Percentiles rank a stretch among this genome's conserved stretches.
Conservation (phyloP, 2,888 invertebrate genomes). For the Marasmarcha lunaedactyla region DNA sequence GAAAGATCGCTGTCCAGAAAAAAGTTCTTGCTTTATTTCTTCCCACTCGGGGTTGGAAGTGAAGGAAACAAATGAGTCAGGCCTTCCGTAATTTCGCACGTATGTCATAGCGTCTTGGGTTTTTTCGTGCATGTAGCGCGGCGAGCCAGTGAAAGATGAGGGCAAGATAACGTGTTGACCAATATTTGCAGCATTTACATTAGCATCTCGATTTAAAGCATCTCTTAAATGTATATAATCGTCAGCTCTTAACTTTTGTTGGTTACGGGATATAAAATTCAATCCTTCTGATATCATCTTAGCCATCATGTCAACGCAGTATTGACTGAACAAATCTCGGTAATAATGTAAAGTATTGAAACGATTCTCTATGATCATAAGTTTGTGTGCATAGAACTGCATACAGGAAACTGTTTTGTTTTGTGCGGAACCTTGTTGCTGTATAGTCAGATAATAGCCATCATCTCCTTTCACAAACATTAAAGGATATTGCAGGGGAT, state of each 20-base stretch:
- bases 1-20: no score
- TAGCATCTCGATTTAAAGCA: constrained; percentile 14
- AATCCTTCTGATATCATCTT: constrained; percentile 20
- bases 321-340: constrained; percentile 13
- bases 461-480: constrained; percentile 15
- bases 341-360: constrained; percentile 16
- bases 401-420: constrained; percentile 21
- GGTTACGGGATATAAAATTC: constrained; percentile 16
- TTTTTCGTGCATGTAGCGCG: constrained; percentile 10
- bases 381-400: constrained; percentile 19
- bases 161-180: constrained; percentile 12
- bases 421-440: constrained; percentile 11
- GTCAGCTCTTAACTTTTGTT: constrained; percentile 17
- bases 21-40: no score
- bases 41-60: no score
- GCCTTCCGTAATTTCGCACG: no score
- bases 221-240: constrained; percentile 17
- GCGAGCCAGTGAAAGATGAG: constrained; percentile 12
- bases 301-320: constrained; percentile 15
- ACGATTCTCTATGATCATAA: constrained; percentile 15
- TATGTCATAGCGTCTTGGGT: no score
- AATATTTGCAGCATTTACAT: constrained; percentile 17
- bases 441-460: constrained; percentile 16
- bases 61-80: no score
- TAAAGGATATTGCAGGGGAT: constrained; percentile 18